phyloP scores from a whole-genome alignment of 2,888 invertebrate species.

The Neoscelio sp. region DNA sequence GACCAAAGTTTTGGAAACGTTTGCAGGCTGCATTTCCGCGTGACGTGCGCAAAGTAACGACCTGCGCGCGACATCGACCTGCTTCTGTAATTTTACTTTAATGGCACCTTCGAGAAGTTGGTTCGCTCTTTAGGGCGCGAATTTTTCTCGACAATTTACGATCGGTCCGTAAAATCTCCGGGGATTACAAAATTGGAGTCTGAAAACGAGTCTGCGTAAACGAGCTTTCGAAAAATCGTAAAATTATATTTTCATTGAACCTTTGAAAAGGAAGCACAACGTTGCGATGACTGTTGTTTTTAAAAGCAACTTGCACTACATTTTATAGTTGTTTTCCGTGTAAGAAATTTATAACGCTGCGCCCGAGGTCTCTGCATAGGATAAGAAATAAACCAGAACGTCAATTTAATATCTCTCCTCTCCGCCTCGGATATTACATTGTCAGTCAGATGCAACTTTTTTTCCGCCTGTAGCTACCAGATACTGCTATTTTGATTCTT shows the following conservation, averaged over 20 bases:
- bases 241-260: slow-evolving; percentile 15
- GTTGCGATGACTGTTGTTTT: slow-evolving; percentile 28
- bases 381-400: slow-evolving; percentile 71
- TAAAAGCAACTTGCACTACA: slow-evolving; percentile 26
- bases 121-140: background rate
- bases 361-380: slow-evolving; percentile 54
- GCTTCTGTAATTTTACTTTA: slow-evolving; percentile 52
- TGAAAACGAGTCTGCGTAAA: too few relatives aligned
- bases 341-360: slow-evolving; percentile 57
- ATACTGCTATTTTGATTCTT: slow-evolving; percentile 62
- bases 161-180: background rate
- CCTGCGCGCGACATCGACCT: slow-evolving; percentile 30
- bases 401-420: slow-evolving; percentile 68
- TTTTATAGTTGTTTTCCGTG: slow-evolving; percentile 40
- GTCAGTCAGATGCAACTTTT: slow-evolving; percentile 61
- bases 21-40: slow-evolving; percentile 64
- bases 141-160: slow-evolving; percentile 18
- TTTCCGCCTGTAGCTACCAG: slow-evolving; percentile 64
- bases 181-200: background rate
- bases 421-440: slow-evolving; percentile 61
- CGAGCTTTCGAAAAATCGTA: slow-evolving; percentile 2
- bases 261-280: slow-evolving; percentile 32
- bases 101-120: slow-evolving; percentile 37
- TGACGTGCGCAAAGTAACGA: slow-evolving; percentile 63
- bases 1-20: slow-evolving; percentile 64